phyloP scores from a whole-genome alignment of 1,140 invertebrate genomes.

The Halictus rubicundus region DNA sequence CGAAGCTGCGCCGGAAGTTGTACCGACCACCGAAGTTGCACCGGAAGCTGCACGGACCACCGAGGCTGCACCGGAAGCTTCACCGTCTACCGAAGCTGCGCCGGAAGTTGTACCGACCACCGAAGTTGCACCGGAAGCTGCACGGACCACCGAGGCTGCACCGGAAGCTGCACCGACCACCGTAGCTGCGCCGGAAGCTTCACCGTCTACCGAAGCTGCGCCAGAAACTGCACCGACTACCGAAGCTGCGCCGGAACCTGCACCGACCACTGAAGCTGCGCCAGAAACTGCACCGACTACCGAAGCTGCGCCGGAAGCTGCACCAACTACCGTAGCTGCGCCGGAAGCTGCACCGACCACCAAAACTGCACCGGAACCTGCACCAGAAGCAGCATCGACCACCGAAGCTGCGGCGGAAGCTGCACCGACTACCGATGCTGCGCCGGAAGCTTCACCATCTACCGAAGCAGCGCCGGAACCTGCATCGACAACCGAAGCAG shows the following conservation, averaged over 20 bases:
- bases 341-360: conserved; percentile 1
- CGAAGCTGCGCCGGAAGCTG: conserved; percentile 13
- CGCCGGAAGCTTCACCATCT: no score
- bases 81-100: background rate
- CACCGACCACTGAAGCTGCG: background rate
- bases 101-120: no score
- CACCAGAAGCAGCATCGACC: conserved; percentile 2
- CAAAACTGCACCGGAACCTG: conserved; percentile 1
- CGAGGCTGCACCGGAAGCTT: background rate
- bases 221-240: no score
- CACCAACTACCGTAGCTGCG: background rate
- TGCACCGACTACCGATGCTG: background rate
- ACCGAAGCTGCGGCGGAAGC: background rate
- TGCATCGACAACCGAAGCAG: background rate
- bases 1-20: no score
- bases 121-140: conserved; percentile 19
- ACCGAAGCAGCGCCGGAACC: conserved; percentile 16
- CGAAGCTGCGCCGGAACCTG: conserved; percentile 13
- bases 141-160: background rate
- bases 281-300: no score
- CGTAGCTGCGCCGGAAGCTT: conserved; percentile 13
- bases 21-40: no score
- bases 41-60: conserved; percentile 10
- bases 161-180: no score
- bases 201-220: background rate